Evolutionary conservation across 2,888 invertebrate genomes (phyloP).

Genomic region (Orgyia antiqua): DNA sequence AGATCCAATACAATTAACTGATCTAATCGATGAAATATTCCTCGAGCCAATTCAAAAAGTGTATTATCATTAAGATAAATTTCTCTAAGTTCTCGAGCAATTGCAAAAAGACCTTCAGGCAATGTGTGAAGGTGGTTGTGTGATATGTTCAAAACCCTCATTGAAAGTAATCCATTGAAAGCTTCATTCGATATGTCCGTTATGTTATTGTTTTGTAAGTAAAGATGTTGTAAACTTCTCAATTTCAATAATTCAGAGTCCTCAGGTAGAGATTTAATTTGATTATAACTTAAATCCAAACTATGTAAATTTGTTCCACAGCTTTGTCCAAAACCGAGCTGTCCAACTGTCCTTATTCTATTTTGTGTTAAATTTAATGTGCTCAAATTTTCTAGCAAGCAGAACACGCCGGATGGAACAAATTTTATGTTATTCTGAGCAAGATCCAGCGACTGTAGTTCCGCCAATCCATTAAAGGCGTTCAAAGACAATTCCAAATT

Average conservation of each 20-base stretch:
- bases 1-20: constrained; percentile 90
- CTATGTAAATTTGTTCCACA: constrained; percentile 85
- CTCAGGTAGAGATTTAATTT: constrained; percentile 84
- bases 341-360: constrained; percentile 86
- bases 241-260: constrained; percentile 86
- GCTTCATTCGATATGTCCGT: constrained; percentile 87
- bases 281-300: constrained; percentile 89
- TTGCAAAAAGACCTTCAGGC: constrained; percentile 89
- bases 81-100: constrained; percentile 88
- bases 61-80: constrained; percentile 91
- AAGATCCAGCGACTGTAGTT: constrained; percentile 88
- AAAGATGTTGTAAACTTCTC: constrained; percentile 87
- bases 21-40: constrained; percentile 89
- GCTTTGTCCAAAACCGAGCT: constrained; percentile 83
- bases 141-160: constrained; percentile 91
- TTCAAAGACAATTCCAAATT: constrained; percentile 85
- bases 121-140: constrained; percentile 89
- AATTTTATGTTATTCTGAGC: constrained; percentile 90
- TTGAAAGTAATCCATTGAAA: constrained; percentile 85
- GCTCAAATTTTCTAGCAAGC: constrained; percentile 87
- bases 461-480: constrained; percentile 86
- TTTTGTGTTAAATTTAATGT: constrained; percentile 91
- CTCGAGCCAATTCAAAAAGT: constrained; percentile 88
- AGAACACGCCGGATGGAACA: constrained; percentile 88
- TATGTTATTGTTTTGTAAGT: constrained; percentile 90